Base-by-base conservation (phyloP, 2,113 vertebrate species). In the Zosterops borbonicus region DNA sequence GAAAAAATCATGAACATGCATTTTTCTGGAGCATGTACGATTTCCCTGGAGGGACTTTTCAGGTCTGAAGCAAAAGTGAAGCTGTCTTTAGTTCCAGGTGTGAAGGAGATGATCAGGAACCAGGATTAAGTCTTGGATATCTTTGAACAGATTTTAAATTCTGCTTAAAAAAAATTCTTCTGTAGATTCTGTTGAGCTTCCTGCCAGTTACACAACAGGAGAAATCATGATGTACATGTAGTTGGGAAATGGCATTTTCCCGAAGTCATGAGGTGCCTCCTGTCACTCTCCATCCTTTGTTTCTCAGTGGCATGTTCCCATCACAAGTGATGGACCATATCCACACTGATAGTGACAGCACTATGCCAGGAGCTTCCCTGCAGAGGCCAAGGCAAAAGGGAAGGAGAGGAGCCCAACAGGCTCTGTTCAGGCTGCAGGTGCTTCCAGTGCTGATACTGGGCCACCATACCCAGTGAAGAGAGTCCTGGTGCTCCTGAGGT, bases 211-310 rank as follows among this genome's bases (percentile, higher is more conserved):
- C 15, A 46, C 44, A 53, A n/a, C 14, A 75, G 59, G 37, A 69
- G 33, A 79, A 75, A 85, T 58, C 37, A 41, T 21, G 19, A 41
- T 29, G 16, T 5, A 0, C 15, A 6, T 0, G 0, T n/a, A 31
- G 25, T 1, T 73, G 46, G 39, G n/a, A 84, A 79, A 44, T 2
- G 3, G 19, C 31, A 15, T 52, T 84, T 89, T 15, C 29, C 41
- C 85, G 62, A 63, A 82, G 44, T 12, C 0, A 0, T 71, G 62
- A 42, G 20, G 46, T 69, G 25, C 50, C 59, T 69, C 16, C 52
- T 68, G 28, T n/a, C 2, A 0, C 1, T 49, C 44, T 68, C 20
- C 28, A 6, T 47, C 49, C 52, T 71, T 55, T 59, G 7, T 71
- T 75, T 73, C 70, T 69, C 18, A 35, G n/a, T 46, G 67, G 25